Conservation (phyloP, 2,797 vertebrate genomes). For the Tokudaia muenninki region DNA sequence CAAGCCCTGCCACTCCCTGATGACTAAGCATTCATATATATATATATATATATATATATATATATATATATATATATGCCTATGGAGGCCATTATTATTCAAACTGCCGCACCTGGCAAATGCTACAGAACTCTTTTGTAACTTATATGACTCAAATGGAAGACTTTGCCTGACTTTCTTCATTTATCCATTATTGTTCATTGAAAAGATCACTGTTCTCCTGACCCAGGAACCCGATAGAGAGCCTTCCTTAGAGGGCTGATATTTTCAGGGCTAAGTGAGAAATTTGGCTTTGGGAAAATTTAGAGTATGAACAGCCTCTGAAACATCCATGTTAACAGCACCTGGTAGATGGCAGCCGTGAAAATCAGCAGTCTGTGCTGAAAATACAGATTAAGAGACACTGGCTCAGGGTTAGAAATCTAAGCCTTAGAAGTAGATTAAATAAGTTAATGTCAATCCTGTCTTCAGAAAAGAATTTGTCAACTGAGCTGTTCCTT, state of each 20-base stretch:
- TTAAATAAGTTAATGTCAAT: conserved; percentile 33
- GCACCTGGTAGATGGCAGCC: background rate
- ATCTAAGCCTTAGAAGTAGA: conserved; percentile 29
- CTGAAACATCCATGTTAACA: conserved; percentile 14
- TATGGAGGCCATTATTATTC: background rate
- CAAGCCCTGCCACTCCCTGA: no score
- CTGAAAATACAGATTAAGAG: conserved; percentile 44
- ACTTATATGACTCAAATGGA: background rate
- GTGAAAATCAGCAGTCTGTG: background rate
- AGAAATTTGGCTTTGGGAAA: conserved; percentile 42
- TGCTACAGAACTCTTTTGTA: conserved; percentile 21
- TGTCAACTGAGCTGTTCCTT: background rate
- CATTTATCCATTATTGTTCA: conserved; percentile 42
- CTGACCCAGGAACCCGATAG: background rate
- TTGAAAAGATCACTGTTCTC: conserved; percentile 5
- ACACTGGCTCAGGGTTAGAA: conserved; percentile 13
- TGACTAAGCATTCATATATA: no score
- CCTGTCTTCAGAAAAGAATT: conserved; percentile 16
- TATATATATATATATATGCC: no score
- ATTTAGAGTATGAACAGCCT: background rate
- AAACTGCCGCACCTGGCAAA: background rate
- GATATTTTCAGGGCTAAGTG: conserved; percentile 5
- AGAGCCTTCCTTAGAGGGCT: background rate
- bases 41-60: no score
- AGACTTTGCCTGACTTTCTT: background rate